Conservation (phyloP, 2,113 vertebrate genomes). For the Takifugu flavidus region DNA sequence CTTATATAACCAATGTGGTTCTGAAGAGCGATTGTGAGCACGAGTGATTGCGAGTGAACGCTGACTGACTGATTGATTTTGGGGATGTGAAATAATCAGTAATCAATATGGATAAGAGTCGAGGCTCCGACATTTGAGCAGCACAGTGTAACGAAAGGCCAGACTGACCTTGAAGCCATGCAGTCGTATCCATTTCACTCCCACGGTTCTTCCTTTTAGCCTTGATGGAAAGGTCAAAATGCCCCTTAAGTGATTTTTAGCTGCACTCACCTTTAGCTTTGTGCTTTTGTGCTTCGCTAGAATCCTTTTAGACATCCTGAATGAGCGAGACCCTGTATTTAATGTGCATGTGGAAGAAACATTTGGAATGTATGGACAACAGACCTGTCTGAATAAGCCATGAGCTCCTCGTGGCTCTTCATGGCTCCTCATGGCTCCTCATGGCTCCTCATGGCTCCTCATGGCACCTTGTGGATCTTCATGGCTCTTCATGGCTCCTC, state of each 20-base stretch:
- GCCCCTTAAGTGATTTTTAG: not conserved
- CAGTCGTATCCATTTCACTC: not conserved
- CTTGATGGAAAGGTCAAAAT: too few relatives aligned
- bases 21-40: too few relatives aligned
- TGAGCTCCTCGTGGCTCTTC: not conserved
- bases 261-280: not conserved
- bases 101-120: not conserved
- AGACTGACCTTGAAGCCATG: not conserved
- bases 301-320: not conserved
- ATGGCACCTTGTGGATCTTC: too few relatives aligned
- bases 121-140: not conserved
- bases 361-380: not conserved
- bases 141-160: not conserved
- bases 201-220: not conserved
- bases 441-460: too few relatives aligned
- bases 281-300: not conserved
- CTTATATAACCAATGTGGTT: too few relatives aligned
- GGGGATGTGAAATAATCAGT: not conserved
- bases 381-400: not conserved
- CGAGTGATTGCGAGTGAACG: too few relatives aligned
- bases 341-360: not conserved
- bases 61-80: not conserved
- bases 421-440: too few relatives aligned
- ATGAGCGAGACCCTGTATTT: too few relatives aligned
- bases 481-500: too few relatives aligned